Conservation (phyloP, 2,113 vertebrate species). For the Ictalurus furcatus region DNA sequence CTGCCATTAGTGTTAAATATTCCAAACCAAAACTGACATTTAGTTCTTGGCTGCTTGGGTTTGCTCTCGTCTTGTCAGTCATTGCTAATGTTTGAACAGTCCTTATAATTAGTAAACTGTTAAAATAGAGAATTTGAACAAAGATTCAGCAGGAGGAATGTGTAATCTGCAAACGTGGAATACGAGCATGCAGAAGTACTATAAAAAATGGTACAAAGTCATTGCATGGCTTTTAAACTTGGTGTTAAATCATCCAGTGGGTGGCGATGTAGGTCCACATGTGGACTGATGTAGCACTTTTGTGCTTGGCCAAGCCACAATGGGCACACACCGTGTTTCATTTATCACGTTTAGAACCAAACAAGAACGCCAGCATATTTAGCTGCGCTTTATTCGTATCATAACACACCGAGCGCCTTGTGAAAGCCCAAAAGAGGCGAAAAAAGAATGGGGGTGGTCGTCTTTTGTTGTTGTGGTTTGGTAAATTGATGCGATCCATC, state of each 20-base stretch:
- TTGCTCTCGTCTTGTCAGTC: slow-evolving; percentile 18
- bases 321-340: slow-evolving; percentile 76
- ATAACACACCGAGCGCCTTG: slow-evolving; percentile 68
- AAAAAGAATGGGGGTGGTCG: slow-evolving; percentile 63
- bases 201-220: neutral
- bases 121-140: neutral
- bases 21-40: slow-evolving; percentile 22
- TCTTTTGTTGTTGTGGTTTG: slow-evolving; percentile 75
- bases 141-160: neutral
- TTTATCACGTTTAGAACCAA: slow-evolving; percentile 73
- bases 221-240: neutral
- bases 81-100: neutral
- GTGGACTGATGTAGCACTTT: slow-evolving; percentile 51
- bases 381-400: slow-evolving; percentile 55
- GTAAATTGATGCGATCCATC: slow-evolving; percentile 95
- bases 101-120: neutral
- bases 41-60: neutral
- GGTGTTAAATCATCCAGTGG: slow-evolving; percentile 42
- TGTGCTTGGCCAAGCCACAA: slow-evolving; percentile 69
- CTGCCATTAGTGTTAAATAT: slow-evolving; percentile 25
- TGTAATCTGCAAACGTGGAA: neutral
- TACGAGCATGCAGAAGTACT: neutral
- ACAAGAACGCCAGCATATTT: slow-evolving; percentile 66
- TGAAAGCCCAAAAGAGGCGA: slow-evolving; percentile 76
- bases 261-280: slow-evolving; percentile 48